Conservation (phyloP, 2,888 invertebrate genomes). For the Mellilla xanthometata region DNA sequence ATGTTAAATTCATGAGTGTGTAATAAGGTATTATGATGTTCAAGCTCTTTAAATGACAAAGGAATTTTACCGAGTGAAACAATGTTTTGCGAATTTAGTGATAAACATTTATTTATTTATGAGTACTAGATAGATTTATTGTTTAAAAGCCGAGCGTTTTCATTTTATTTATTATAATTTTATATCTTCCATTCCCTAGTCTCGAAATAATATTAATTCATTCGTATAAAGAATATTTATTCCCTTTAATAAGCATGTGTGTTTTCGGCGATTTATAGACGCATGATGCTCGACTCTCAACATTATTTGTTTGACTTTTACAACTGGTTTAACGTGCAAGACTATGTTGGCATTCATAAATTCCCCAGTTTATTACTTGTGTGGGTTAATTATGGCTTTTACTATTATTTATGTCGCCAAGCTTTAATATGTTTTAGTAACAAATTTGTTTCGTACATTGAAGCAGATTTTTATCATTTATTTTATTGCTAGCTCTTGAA, state of each 20-base stretch:
- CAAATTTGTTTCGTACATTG: slow-evolving; percentile 1
- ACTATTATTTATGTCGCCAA: background rate
- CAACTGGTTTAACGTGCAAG: slow-evolving; percentile 14
- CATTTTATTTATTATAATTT: background rate
- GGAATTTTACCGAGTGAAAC: slow-evolving; percentile 5
- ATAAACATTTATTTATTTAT: too few relatives aligned
- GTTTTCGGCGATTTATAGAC: slow-evolving; percentile 8
- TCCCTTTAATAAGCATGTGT: background rate
- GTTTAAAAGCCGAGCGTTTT: background rate
- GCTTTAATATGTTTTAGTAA: slow-evolving; percentile 3
- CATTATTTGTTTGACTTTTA: slow-evolving; percentile 17
- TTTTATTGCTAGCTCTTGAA: background rate
- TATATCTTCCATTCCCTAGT: background rate
- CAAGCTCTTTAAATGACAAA: slow-evolving; percentile 3
- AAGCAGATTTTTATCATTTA: background rate
- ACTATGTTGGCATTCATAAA: slow-evolving; percentile 19
- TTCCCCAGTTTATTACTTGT: slow-evolving; percentile 12
- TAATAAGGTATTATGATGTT: slow-evolving; percentile 14
- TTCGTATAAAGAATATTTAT: too few relatives aligned
- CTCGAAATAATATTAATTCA: too few relatives aligned
- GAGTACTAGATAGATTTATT: too few relatives aligned
- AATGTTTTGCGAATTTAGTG: background rate
- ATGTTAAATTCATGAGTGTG: slow-evolving; percentile 13
- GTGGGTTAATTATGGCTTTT: slow-evolving; percentile 7
- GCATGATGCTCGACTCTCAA: too few relatives aligned